Conservation (phyloP, 2,888 invertebrate genomes). For the Auanema sp. region DNA sequence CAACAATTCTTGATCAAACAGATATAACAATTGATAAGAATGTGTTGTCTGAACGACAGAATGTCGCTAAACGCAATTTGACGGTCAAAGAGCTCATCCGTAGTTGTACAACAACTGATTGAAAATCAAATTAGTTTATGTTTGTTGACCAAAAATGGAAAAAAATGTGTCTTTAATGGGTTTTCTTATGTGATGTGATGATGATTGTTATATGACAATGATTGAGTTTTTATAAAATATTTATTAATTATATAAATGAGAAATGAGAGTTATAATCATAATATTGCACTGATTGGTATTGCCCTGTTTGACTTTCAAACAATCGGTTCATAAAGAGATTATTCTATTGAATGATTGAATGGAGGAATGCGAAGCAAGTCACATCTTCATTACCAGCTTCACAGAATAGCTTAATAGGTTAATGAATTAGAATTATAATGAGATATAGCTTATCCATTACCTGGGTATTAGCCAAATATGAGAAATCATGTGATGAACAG, state of each 20-base stretch:
- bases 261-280: too few relatives aligned
- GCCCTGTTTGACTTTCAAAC: too few relatives aligned
- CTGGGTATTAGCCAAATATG: slow-evolving; percentile 51
- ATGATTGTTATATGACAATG: too few relatives aligned
- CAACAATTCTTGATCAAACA: slow-evolving; percentile 24
- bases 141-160: neutral
- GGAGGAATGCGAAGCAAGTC: slow-evolving; percentile 54
- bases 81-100: slow-evolving; percentile 46
- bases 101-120: slow-evolving; percentile 54
- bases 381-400: slow-evolving; percentile 52
- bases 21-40: slow-evolving; percentile 54
- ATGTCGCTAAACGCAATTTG: slow-evolving; percentile 36
- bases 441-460: slow-evolving; percentile 3
- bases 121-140: slow-evolving; percentile 5
- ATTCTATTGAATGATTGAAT: slow-evolving; percentile 43
- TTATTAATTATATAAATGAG: too few relatives aligned
- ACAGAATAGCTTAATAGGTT: slow-evolving; percentile 36
- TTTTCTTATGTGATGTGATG: too few relatives aligned
- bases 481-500: slow-evolving; percentile 52
- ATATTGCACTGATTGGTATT: too few relatives aligned
- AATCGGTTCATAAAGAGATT: too few relatives aligned
- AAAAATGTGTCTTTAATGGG: neutral
- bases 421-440: neutral
- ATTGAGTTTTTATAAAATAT: too few relatives aligned
- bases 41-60: slow-evolving; percentile 40